Evolutionary conservation across 2,113 vertebrate species (phyloP), one percentile per base, ranked within the genome.

Genomic region (Neomonachus schauinslandi): DNA sequence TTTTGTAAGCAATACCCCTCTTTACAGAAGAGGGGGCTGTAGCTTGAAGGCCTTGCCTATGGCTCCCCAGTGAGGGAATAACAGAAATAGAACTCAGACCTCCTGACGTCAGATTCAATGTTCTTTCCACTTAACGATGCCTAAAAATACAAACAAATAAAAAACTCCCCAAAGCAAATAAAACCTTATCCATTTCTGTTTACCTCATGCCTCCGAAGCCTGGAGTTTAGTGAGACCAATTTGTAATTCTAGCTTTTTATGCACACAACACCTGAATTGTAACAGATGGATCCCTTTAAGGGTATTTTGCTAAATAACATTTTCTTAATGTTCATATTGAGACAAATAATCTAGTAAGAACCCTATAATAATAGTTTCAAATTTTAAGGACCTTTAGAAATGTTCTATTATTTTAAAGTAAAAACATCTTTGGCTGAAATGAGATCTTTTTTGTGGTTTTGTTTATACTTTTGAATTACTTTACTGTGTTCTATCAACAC

Each of bases 31-130:
- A 91, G 83, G 88, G 89, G 89, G 74, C 55, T 49, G 51, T 55
- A 80, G 31, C 84, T 92, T 92, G n/a, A 96, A 65, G 72, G 87
- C 71, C 79, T 87, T 55, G 63, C 39, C 36, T 95, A 61, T 61
- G 65, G 84, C 77, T 83, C 65, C 88, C 76, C 51, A 92, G 67
- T 51, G 85, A 85, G 89, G 24, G 22, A 80, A 36, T 71, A 79
- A 42, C 74, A 91, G 87, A 97, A 95, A 97, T 95, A 97, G 94
- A 94, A 97, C 88, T 57, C 80, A 96, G 92, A 90, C 61, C 80
- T 95, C 55, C 63, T 96, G 97, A 95, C 19, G 11, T 94, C 95
- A 95, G 59, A 26, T 33, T 65, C 80, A 86, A 18, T 94, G 93
- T 94, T 97, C 91, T 96, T 97, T 97, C 96, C 93, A 92, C 57